phyloP scores from a whole-genome alignment of 2,888 invertebrate genomes.

The Belgica antarctica region DNA sequence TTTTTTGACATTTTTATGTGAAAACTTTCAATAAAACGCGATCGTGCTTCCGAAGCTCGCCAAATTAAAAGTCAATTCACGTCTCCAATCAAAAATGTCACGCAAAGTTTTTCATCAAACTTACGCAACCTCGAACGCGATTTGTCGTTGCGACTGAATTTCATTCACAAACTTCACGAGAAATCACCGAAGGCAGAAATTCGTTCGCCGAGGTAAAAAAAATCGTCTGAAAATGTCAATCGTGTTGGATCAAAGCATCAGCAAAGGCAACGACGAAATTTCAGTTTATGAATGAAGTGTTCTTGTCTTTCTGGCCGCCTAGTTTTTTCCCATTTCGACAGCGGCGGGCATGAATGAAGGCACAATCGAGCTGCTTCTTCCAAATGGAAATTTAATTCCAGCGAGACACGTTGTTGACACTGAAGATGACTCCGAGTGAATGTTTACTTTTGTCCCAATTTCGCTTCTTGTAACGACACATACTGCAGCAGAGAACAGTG shows the following conservation, averaged over 20 bases:
- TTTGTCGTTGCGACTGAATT: no score
- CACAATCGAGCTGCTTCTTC: not conserved
- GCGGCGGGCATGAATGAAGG: not conserved
- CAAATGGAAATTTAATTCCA: slow-evolving; percentile 20
- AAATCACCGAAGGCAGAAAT: not conserved
- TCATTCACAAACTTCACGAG: no score
- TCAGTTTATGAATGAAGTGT: slow-evolving; percentile 27
- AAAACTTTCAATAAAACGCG: not conserved
- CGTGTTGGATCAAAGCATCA: slow-evolving; percentile 5
- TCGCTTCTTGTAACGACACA: no score
- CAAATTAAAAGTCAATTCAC: not conserved
- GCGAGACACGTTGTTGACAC: slow-evolving; percentile 18
- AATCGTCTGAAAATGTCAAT: slow-evolving; percentile 32
- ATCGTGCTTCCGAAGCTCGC: not conserved
- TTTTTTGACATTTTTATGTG: not conserved
- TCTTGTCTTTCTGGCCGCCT: not conserved
- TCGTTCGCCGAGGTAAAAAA: slow-evolving; percentile 3
- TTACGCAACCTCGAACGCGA: no score
- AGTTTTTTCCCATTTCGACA: not conserved
- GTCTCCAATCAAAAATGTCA: slow-evolving; percentile 7
- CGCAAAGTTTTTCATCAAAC: slow-evolving; percentile 4
- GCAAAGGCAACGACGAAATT: slow-evolving; percentile 2
- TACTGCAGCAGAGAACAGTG: not conserved
- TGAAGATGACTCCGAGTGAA: slow-evolving; percentile 11
- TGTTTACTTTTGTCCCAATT: slow-evolving; percentile 8